phyloP scores from a whole-genome alignment of 2,113 vertebrate species.

The Eurypyga helias region DNA sequence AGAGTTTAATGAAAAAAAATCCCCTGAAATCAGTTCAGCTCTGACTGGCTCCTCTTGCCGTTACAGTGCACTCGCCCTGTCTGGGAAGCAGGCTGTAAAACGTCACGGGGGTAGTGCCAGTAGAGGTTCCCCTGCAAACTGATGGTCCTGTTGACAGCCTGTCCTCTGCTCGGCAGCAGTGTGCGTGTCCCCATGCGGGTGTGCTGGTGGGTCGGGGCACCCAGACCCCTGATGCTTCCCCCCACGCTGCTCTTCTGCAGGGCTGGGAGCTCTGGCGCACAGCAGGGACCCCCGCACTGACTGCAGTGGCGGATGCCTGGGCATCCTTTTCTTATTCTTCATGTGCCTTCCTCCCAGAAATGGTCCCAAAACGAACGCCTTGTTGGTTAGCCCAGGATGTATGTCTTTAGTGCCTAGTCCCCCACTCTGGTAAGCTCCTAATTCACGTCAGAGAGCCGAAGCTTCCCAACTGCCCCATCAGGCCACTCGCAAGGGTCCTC shows the following conservation, averaged over 20 bases:
- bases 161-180: neutral
- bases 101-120: rapidly evolving
- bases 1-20: neutral
- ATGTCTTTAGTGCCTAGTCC: too few species aligned
- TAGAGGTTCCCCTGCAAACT: neutral
- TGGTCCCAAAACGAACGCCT: neutral
- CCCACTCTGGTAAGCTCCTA: neutral
- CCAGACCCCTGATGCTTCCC: neutral
- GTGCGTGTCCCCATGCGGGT: rapidly evolving
- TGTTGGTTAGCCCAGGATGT: neutral
- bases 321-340: neutral
- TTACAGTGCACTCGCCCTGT: rapidly evolving
- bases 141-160: rapidly evolving
- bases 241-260: neutral
- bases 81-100: neutral
- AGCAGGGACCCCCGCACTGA: rapidly evolving
- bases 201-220: neutral
- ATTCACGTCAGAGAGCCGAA: neutral
- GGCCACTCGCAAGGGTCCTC: neutral
- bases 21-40: neutral
- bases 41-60: neutral
- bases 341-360: neutral
- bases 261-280: neutral
- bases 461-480: neutral
- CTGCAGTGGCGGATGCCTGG: too few species aligned